phyloP scores from a whole-genome alignment of 2,797 vertebrate genomes.

The Danio jaintianensis region DNA sequence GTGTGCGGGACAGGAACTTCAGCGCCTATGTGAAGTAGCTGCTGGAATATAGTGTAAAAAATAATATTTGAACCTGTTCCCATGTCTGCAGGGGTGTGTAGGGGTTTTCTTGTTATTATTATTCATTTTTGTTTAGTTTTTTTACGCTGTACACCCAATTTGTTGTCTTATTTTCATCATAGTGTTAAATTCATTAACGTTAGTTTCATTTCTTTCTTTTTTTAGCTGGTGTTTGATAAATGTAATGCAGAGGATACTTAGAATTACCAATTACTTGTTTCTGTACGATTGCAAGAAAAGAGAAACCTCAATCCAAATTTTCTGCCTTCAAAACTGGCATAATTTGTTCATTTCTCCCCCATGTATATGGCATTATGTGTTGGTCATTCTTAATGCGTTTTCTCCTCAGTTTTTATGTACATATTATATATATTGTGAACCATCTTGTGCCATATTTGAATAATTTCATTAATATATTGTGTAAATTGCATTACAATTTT shows the following conservation, averaged over 20 bases:
- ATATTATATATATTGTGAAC: conserved; percentile 13
- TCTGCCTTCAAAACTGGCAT: neutral
- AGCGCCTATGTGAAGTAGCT: conserved; percentile 62
- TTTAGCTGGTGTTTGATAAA: conserved; percentile 66
- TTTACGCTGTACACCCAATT: conserved; percentile 75
- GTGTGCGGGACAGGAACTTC: conserved; percentile 51
- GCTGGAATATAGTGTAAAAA: conserved; percentile 70
- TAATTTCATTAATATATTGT: conserved; percentile 49
- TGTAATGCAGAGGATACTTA: conserved; percentile 56
- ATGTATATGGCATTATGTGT: neutral
- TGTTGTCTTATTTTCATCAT: conserved; percentile 48
- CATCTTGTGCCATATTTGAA: conserved; percentile 47
- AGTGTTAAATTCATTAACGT: conserved; percentile 55
- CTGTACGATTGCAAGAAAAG: conserved; percentile 52
- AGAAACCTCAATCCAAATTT: conserved; percentile 71
- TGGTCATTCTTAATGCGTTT: neutral
- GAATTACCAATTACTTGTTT: conserved; percentile 77
- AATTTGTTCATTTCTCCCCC: neutral
- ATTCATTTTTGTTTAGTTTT: conserved; percentile 52
- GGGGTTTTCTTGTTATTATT: conserved; percentile 65
- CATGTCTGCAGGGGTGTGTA: conserved; percentile 70
- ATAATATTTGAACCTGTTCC: conserved; percentile 70
- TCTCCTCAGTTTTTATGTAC: conserved; percentile 10
- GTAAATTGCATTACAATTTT: conserved; percentile 56
- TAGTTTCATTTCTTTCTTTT: conserved; percentile 49